Evolutionary conservation across 1,140 invertebrate genomes (phyloP).

Genomic region (Argopecten irradians): DNA sequence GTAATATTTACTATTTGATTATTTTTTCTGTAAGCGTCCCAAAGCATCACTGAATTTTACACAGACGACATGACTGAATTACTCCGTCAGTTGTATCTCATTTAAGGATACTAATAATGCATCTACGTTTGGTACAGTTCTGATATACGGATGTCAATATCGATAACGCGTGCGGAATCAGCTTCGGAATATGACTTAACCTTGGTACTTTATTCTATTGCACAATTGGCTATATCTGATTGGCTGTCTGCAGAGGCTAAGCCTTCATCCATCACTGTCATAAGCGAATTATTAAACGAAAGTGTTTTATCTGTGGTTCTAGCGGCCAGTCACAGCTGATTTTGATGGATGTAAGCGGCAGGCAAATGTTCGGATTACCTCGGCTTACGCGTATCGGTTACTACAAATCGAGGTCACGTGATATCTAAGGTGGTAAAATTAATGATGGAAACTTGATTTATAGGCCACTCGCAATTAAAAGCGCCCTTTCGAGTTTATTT

Average conservation of each 20-base stretch:
- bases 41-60: too few relatives aligned
- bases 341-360: conserved; percentile 15
- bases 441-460: background rate
- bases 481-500: too few relatives aligned
- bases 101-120: too few relatives aligned
- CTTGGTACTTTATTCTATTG: background rate
- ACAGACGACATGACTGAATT: too few relatives aligned
- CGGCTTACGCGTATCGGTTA: background rate
- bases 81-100: too few relatives aligned
- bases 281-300: background rate
- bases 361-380: background rate
- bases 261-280: background rate
- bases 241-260: background rate
- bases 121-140: too few relatives aligned
- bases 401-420: background rate
- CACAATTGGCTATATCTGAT: background rate
- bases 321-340: background rate
- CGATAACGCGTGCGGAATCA: too few relatives aligned
- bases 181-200: too few relatives aligned
- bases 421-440: background rate
- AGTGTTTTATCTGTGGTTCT: background rate
- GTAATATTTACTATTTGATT: too few relatives aligned
- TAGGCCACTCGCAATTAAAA: background rate
- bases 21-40: too few relatives aligned
- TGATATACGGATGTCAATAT: too few relatives aligned